Conservation (phyloP, 1,140 invertebrate species). For the Drosophila ogumai region DNA sequence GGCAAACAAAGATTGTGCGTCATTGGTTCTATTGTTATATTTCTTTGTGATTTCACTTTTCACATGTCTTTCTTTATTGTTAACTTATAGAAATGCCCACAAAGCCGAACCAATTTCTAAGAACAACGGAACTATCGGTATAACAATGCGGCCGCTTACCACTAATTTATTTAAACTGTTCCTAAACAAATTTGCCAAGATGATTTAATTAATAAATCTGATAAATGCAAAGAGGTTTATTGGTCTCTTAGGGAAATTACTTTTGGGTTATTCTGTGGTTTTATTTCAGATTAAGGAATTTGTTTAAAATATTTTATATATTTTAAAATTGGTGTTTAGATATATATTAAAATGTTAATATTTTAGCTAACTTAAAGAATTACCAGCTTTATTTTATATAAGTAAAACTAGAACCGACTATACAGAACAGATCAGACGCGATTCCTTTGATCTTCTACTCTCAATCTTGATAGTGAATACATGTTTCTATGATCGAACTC, state of each 20-base stretch:
- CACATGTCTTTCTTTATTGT: conserved; percentile 19
- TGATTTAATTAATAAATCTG: conserved; percentile 19
- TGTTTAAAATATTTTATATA: not conserved
- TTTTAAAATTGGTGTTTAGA: not conserved
- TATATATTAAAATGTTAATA: too few relatives aligned
- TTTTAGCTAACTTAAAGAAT: too few relatives aligned
- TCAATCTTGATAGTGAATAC: too few relatives aligned
- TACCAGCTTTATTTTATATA: too few relatives aligned
- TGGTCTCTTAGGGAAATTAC: not conserved
- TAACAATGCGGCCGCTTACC: conserved; percentile 4
- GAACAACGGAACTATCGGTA: conserved; percentile 35
- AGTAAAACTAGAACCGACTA: too few relatives aligned
- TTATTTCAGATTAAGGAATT: not conserved
- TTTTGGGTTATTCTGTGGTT: not conserved
- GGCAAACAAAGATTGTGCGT: conserved; percentile 3
- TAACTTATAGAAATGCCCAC: conserved; percentile 9
- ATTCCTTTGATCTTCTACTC: too few relatives aligned
- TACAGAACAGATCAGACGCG: too few relatives aligned
- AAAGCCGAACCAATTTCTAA: conserved; percentile 25
- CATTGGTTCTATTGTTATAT: conserved; percentile 15
- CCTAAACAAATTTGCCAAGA: not conserved
- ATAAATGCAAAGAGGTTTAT: not conserved
- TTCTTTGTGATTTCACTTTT: conserved; percentile 47
- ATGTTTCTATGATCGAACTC: too few relatives aligned
- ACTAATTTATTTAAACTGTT: conserved; percentile 29